Percentiles rank a stretch among this genome's conserved stretches.
Conservation (phyloP, 2,113 vertebrate species). For the Bambusicola thoracicus region DNA sequence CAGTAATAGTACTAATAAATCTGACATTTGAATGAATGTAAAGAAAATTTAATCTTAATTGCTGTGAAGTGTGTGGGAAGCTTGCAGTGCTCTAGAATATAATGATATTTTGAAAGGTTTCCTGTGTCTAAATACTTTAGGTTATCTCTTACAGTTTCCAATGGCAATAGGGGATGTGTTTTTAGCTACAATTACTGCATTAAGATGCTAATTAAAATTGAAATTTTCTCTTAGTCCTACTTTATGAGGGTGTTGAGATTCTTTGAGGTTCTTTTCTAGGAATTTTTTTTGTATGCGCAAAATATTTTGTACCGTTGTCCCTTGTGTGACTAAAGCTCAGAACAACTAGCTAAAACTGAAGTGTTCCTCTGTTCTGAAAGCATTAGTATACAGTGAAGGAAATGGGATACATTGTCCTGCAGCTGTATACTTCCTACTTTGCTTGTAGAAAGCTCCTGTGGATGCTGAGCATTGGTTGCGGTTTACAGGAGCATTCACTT, state of each 20-base stretch:
- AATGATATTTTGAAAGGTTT: not conserved
- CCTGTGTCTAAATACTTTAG: not conserved
- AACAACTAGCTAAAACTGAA: not conserved
- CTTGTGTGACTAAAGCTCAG: too few species aligned
- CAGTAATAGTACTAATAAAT: not conserved
- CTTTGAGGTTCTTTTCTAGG: rapidly evolving
- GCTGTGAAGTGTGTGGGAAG: not conserved
- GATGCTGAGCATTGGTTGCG: not conserved
- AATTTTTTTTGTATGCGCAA: not conserved
- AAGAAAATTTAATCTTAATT: not conserved
- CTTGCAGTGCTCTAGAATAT: not conserved
- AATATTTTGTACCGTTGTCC: not conserved
- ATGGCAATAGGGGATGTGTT: not conserved
- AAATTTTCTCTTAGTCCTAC: not conserved
- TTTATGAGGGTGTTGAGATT: not conserved
- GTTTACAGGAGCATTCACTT: not conserved
- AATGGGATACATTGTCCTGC: not conserved
- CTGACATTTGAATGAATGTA: not conserved
- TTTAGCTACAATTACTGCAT: not conserved
- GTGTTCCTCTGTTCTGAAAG: not conserved
- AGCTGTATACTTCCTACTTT: not conserved
- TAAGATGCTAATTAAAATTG: not conserved
- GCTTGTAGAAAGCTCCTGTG: not conserved
- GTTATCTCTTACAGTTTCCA: not conserved
- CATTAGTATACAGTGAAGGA: not conserved